Evolutionary conservation across 2,113 vertebrate genomes (phyloP).

Genomic region (Pardalotus punctatus): DNA sequence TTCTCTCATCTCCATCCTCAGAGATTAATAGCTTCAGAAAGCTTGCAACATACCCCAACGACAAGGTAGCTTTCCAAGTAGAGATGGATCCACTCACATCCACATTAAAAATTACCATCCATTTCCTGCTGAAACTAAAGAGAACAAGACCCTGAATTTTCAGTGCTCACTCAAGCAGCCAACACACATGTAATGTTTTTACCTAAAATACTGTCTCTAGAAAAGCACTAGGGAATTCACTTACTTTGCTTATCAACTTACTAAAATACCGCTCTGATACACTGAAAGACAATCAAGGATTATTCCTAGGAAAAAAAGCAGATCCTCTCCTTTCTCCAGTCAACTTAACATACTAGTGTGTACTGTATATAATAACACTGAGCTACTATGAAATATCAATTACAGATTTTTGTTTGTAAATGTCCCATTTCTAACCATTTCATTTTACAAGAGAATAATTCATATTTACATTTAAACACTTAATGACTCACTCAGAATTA

Average conservation of each 20-base stretch:
- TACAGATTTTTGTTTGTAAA: not conserved
- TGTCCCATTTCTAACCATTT: not conserved
- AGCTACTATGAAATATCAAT: not conserved
- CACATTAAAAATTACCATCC: not conserved
- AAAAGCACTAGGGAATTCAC: not conserved
- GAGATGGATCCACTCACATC: not conserved
- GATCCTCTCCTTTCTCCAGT: not conserved
- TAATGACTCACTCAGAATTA: not conserved
- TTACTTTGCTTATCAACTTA: not conserved
- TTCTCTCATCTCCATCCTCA: not conserved
- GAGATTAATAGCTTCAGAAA: not conserved
- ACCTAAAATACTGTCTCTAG: not conserved
- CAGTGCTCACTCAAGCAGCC: not conserved
- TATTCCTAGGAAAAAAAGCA: not conserved
- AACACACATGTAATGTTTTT: not conserved
- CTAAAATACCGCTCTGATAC: not conserved
- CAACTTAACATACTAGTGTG: not conserved
- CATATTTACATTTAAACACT: too few species aligned
- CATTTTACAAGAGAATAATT: not conserved
- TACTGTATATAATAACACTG: not conserved
- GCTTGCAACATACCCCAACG: not conserved
- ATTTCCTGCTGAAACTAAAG: not conserved
- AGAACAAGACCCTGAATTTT: not conserved
- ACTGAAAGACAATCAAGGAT: not conserved
- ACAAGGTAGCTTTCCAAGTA: not conserved